Evolutionary conservation across 2,888 invertebrate species (phyloP).

Genomic region (Conus canariensis): DNA sequence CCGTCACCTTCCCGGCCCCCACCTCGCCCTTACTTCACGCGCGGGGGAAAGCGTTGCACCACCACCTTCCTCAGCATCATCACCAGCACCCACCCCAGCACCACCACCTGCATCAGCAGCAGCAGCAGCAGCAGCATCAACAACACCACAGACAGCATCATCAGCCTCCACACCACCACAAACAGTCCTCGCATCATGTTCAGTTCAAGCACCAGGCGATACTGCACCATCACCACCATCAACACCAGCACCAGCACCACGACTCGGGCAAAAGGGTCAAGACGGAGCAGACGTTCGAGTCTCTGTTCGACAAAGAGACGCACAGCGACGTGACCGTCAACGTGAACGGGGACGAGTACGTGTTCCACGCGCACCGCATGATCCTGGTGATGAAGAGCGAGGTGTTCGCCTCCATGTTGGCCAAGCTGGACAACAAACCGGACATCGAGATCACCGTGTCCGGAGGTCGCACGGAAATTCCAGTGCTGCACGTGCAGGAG

Average conservation of each 20-base stretch:
- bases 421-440: constrained; percentile 54
- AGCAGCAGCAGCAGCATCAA: neutral
- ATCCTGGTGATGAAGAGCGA: constrained; percentile 72
- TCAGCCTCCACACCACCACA: neutral
- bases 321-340: constrained; percentile 69
- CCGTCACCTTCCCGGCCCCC: constrained; percentile 39
- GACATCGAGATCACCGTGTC: constrained; percentile 44
- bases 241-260: neutral
- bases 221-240: neutral
- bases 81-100: neutral
- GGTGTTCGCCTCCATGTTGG: constrained; percentile 64
- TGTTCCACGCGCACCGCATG: constrained; percentile 72
- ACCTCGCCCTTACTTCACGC: neutral
- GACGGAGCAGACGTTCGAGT: constrained; percentile 71
- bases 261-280: constrained; percentile 67
- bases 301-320: constrained; percentile 69
- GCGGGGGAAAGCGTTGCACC: neutral
- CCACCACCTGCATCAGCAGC: neutral
- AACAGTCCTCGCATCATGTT: neutral
- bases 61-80: neutral
- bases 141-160: neutral
- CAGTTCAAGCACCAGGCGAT: neutral
- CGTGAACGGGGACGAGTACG: constrained; percentile 67
- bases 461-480: constrained; percentile 42
- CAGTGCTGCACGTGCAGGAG: constrained; percentile 67